A percentile compares a stretch with the other conserved stretches of the same genome.
Evolutionary conservation across 2,888 invertebrate genomes (phyloP).

Genomic region (Sesia bembeciformis): DNA sequence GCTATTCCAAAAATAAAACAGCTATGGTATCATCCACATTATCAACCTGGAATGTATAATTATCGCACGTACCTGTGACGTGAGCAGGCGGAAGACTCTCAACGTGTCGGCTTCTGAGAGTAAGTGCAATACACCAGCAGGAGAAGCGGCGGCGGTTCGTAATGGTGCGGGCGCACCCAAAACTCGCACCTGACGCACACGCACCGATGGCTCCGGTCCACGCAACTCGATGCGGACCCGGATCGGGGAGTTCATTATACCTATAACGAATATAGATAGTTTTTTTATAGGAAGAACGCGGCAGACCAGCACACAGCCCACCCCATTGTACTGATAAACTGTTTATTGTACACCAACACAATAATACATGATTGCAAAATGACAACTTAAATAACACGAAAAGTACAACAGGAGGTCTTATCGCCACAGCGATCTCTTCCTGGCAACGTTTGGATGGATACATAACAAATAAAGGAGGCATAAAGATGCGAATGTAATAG

Average conservation of each 20-base stretch:
- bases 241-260: conserved; percentile 22
- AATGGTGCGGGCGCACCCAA: conserved; percentile 32
- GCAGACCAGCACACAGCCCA: neutral
- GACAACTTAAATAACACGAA: no score
- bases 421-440: no score
- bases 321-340: neutral
- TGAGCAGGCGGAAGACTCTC: conserved; percentile 92
- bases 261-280: neutral
- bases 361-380: no score
- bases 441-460: no score
- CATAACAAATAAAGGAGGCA: no score
- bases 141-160: conserved; percentile 16
- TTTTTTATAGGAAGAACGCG: neutral
- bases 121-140: conserved; percentile 82
- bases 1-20: neutral
- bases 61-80: conserved; percentile 80
- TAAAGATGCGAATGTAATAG: no score
- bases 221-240: conserved; percentile 87
- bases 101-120: conserved; percentile 94
- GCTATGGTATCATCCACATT: neutral
- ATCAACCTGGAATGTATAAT: neutral
- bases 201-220: conserved; percentile 91
- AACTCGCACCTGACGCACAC: conserved; percentile 86
- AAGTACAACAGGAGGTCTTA: no score
- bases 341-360: no score